Conservation (phyloP, 2,113 vertebrate species). For the Antechinus stuartii region DNA sequence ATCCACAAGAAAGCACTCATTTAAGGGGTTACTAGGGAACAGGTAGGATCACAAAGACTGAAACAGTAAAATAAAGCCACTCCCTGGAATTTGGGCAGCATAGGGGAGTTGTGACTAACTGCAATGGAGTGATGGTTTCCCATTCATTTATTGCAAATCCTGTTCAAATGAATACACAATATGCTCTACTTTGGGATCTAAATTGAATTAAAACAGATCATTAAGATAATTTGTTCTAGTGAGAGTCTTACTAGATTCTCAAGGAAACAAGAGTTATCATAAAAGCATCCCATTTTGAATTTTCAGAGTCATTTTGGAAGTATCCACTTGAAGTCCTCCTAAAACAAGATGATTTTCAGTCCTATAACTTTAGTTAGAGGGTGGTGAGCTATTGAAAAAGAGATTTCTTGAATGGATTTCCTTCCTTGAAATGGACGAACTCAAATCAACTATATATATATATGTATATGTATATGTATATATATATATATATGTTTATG, state of each 20-base stretch:
- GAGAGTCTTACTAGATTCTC: not conserved
- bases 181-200: slow-evolving; percentile 18
- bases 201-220: slow-evolving; percentile 11
- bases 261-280: not conserved
- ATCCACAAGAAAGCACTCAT: slow-evolving; percentile 15
- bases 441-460: not conserved
- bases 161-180: not conserved
- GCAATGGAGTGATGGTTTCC: not conserved
- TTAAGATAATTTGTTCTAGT: not conserved
- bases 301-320: slow-evolving; percentile 41
- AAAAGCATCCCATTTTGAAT: not conserved
- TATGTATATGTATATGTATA: not conserved
- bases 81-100: not conserved
- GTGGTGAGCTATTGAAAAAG: not conserved
- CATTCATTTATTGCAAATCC: slow-evolving; percentile 15
- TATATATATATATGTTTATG: not conserved
- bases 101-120: not conserved
- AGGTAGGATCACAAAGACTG: not conserved
- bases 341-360: slow-evolving; percentile 9
- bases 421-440: slow-evolving; percentile 9
- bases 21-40: slow-evolving; percentile 12
- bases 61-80: not conserved
- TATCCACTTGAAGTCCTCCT: not conserved
- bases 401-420: slow-evolving; percentile 14
- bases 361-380: not conserved